Evolutionary conservation across 2,113 vertebrate genomes (phyloP).

Genomic region (Herpetotheres cachinnans): DNA sequence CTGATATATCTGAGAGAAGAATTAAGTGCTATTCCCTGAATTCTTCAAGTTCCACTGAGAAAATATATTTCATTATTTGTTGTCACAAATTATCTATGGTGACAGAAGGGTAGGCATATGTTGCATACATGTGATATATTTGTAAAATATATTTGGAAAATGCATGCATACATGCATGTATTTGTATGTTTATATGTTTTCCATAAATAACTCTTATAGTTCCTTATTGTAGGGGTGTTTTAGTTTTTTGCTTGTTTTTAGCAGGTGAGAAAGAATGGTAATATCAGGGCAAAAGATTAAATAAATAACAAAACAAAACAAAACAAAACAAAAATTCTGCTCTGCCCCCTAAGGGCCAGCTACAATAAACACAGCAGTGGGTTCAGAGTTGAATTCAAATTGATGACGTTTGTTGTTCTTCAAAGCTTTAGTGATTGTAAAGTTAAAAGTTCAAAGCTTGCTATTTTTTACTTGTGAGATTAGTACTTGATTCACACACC

Average conservation of each 20-base stretch:
- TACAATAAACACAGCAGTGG: conserved; percentile 34
- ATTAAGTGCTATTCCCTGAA: background rate
- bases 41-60: background rate
- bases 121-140: background rate
- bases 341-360: conserved; percentile 12
- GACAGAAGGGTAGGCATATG: background rate
- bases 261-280: background rate
- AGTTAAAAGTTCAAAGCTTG: conserved; percentile 55
- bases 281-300: background rate
- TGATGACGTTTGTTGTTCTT: conserved; percentile 31
- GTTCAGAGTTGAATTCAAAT: conserved; percentile 59
- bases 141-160: background rate
- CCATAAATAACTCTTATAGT: background rate
- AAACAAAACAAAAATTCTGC: too few relatives aligned
- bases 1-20: background rate
- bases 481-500: conserved; percentile 42
- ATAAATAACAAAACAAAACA: conserved; percentile 8
- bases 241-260: conserved; percentile 5
- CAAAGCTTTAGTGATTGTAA: conserved; percentile 29
- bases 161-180: background rate
- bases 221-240: background rate
- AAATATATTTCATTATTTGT: background rate
- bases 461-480: conserved; percentile 46
- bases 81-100: background rate
- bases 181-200: background rate